A percentile compares a stretch with the other conserved stretches of the same genome.
phyloP scores from a whole-genome alignment of 2,888 invertebrate species.

The Nasonia oneida region DNA sequence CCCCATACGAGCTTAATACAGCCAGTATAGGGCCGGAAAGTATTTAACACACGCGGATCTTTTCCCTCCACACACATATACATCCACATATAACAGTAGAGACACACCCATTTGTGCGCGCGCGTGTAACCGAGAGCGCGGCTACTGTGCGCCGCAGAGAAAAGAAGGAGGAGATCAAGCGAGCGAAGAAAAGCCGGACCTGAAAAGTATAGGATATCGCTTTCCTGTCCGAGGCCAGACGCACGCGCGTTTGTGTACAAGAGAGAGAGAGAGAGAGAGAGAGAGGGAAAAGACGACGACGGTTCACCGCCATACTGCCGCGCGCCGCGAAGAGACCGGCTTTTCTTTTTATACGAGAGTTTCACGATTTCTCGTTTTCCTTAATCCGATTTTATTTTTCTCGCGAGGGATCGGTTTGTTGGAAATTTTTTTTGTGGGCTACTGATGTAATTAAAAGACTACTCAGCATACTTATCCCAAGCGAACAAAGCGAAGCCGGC shows the following conservation, averaged over 20 bases:
- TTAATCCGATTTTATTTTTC: not conserved
- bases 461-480: not conserved
- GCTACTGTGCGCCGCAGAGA: constrained; percentile 23
- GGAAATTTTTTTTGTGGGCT: too few relatives aligned
- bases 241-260: not conserved
- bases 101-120: constrained; percentile 43
- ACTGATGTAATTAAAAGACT: too few relatives aligned
- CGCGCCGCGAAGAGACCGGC: too few relatives aligned
- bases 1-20: too few relatives aligned
- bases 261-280: too few relatives aligned
- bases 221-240: constrained; percentile 5
- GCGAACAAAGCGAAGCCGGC: not conserved
- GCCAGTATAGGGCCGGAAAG: constrained; percentile 27
- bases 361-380: not conserved
- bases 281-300: not conserved
- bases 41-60: not conserved
- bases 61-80: constrained; percentile 1
- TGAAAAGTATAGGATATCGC: constrained; percentile 1
- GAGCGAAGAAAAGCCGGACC: constrained; percentile 35
- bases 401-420: not conserved
- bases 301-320: not conserved
- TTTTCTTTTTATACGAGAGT: not conserved
- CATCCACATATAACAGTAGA: not conserved
- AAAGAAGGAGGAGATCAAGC: constrained; percentile 9
- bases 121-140: constrained; percentile 32